A percentile compares a stretch with the other conserved stretches of the same genome.
Evolutionary conservation across 2,113 vertebrate species (phyloP).

Genomic region (Eptatretus burgeri): DNA sequence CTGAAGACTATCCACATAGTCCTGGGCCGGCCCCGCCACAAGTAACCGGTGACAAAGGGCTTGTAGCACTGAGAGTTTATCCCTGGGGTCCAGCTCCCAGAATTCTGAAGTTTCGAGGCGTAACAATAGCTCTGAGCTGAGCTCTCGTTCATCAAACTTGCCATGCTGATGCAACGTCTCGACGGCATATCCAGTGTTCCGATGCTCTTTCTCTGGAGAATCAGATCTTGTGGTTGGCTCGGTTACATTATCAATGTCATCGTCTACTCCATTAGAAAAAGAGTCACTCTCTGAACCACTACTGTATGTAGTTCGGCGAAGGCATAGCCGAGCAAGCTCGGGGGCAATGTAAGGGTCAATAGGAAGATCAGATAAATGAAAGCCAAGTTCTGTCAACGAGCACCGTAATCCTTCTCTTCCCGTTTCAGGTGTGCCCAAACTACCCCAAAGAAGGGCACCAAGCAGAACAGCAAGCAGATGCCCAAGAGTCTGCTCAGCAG

Average conservation of each 20-base stretch:
- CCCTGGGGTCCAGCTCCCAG: conserved; percentile 51
- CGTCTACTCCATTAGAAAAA: conserved; percentile 11
- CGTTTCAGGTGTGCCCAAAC: too few species aligned
- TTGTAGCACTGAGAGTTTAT: conserved; percentile 50
- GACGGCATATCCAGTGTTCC: too few species aligned
- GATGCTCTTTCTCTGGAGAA: conserved; percentile 39
- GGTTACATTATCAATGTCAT: conserved; percentile 20
- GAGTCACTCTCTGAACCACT: too few species aligned
- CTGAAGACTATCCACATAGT: conserved; percentile 58
- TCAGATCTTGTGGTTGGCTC: conserved; percentile 26
- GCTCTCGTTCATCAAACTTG: too few species aligned
- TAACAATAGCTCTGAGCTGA: conserved; percentile 19
- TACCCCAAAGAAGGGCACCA: conserved; percentile 63
- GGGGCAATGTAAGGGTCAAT: conserved; percentile 69
- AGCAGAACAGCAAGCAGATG: conserved; percentile 58
- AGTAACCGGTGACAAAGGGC: conserved; percentile 75
- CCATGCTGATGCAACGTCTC: too few species aligned
- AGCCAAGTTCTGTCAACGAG: conserved; percentile 66
- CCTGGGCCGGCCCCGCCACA: conserved; percentile 80
- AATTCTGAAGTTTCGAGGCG: conserved; percentile 61
- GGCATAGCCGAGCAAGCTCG: conserved; percentile 55
- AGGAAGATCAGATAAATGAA: conserved; percentile 72
- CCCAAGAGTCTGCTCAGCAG: conserved; percentile 35
- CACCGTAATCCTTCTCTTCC: conserved; percentile 20
- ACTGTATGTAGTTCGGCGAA: conserved; percentile 21